phyloP scores from a whole-genome alignment of 2,113 vertebrate species.

The Paratilapia polleni region DNA sequence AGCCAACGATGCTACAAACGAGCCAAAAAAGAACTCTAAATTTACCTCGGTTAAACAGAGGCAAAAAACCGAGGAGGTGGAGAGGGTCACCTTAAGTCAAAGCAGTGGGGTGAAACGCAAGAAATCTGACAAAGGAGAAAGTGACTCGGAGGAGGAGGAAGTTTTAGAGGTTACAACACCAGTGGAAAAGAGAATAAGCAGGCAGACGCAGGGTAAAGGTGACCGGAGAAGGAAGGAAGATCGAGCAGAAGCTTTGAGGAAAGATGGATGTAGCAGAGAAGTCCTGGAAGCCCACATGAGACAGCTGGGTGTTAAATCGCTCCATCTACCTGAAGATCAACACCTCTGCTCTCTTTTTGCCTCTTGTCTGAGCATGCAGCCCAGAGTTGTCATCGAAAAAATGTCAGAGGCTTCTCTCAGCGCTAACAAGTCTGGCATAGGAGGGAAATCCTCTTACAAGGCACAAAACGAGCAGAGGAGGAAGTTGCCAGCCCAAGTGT shows the following conservation, averaged over 20 bases:
- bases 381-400: constrained; percentile 57
- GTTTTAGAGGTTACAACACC: neutral
- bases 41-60: constrained; percentile 35
- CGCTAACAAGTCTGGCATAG: fast-evolving
- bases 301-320: neutral
- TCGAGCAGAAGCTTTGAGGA: neutral
- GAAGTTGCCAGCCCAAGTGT: neutral
- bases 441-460: neutral
- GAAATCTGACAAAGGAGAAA: neutral
- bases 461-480: neutral
- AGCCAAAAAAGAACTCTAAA: neutral
- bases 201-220: no score
- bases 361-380: constrained; percentile 38
- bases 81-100: neutral
- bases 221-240: neutral
- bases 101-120: constrained; percentile 38
- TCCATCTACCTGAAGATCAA: constrained; percentile 27
- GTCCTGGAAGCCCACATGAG: neutral
- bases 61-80: neutral
- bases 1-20: neutral
- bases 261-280: neutral
- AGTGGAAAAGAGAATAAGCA: neutral
- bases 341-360: neutral
- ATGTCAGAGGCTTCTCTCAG: neutral
- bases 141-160: constrained; percentile 17